Conservation (phyloP, 2,113 vertebrate genomes). For the Natator depressus region DNA sequence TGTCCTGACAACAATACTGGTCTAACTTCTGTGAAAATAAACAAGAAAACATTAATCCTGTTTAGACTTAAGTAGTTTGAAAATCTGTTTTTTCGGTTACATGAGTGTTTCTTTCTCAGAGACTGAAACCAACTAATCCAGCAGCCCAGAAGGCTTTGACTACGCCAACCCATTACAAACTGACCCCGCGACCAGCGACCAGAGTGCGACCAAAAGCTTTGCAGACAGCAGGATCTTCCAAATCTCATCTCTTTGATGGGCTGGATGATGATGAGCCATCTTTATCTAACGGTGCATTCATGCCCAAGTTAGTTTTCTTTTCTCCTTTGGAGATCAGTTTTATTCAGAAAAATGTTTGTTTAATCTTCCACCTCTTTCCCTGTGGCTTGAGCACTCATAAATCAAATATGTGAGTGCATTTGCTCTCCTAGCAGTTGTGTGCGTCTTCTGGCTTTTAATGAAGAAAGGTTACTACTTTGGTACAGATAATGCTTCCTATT, state of each 20-base stretch:
- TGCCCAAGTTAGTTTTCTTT: conserved; percentile 86
- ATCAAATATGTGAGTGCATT: neutral
- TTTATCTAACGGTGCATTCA: conserved; percentile 89
- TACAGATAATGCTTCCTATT: neutral
- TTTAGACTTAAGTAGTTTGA: neutral
- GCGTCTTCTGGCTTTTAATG: neutral
- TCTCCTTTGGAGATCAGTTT: neutral
- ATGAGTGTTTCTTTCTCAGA: conserved; percentile 74
- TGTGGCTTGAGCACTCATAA: neutral
- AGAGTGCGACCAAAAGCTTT: conserved; percentile 93
- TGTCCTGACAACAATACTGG: neutral
- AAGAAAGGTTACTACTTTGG: neutral
- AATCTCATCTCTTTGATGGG: conserved; percentile 94
- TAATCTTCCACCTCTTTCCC: neutral
- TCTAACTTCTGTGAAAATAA: neutral
- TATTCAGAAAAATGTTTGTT: neutral
- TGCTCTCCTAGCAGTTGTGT: neutral
- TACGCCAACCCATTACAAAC: conserved; percentile 94
- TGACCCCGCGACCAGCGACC: conserved; percentile 91
- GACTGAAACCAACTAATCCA: conserved; percentile 95
- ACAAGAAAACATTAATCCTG: fast-evolving
- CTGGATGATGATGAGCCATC: conserved; percentile 94
- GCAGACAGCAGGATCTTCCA: conserved; percentile 85
- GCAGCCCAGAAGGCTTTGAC: conserved; percentile 96
- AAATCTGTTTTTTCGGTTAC: neutral